These are phyloP conservation scores for Butorides virescens DNA, from an alignment of 2,113 vertebrate species.

Conservation along the genomic window DNA sequence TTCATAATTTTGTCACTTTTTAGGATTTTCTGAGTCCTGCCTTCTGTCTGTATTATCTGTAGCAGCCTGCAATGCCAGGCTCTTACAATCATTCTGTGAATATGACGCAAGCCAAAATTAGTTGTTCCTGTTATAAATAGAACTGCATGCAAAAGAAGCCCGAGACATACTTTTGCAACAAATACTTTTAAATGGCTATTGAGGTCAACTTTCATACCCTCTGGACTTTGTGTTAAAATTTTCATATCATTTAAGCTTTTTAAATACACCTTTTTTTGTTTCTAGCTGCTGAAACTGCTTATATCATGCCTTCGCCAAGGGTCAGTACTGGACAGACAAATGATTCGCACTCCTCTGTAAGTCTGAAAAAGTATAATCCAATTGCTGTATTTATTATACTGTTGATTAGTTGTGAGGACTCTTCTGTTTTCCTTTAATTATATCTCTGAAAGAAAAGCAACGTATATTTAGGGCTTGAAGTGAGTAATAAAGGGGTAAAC, in stretches of 20 bases:
- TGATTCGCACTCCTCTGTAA: slow-evolving; percentile 72
- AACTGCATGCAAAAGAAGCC: background rate
- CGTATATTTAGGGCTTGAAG: background rate
- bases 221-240: background rate
- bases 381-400: background rate
- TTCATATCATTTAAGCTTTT: background rate
- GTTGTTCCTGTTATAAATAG: background rate
- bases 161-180: background rate
- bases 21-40: background rate
- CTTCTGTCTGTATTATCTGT: background rate
- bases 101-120: background rate
- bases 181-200: background rate
- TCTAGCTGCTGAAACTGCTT: slow-evolving; percentile 71
- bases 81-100: background rate
- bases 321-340: slow-evolving; percentile 62
- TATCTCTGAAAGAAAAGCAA: background rate
- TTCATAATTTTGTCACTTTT: background rate
- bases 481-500: background rate
- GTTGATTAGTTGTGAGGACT: background rate
- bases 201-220: background rate
- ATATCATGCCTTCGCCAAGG: slow-evolving; percentile 51
- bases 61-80: background rate
- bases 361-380: slow-evolving; percentile 45
- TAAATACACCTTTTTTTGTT: slow-evolving; percentile 24
- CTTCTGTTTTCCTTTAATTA: background rate